These are phyloP conservation scores for Anoplophora glabripennis DNA, from an alignment of 1,140 invertebrate species.

Conservation along the genomic window DNA sequence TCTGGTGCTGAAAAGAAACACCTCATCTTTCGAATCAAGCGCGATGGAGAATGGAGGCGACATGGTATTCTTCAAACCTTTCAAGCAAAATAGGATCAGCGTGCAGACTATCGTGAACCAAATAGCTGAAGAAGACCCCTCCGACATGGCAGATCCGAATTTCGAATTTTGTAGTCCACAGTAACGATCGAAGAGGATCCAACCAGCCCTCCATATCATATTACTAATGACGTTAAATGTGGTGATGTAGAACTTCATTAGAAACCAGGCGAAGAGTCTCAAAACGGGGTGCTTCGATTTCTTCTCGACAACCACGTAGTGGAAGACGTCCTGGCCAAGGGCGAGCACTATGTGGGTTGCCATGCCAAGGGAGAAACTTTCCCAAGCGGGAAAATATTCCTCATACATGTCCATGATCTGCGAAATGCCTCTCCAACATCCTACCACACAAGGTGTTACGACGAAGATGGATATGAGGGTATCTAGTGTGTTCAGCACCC, in stretches of 20 bases:
- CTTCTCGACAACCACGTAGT: slow-evolving; percentile 37
- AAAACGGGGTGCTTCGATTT: not conserved
- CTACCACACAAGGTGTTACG: slow-evolving; percentile 61
- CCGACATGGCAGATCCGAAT: too few relatives aligned
- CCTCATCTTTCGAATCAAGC: not conserved
- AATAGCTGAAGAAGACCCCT: not conserved
- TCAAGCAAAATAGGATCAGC: not conserved
- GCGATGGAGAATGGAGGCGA: not conserved
- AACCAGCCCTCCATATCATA: slow-evolving; percentile 63
- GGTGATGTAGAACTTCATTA: slow-evolving; percentile 54
- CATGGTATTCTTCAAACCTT: not conserved
- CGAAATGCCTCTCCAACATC: slow-evolving; percentile 66
- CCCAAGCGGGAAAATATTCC: slow-evolving; percentile 51
- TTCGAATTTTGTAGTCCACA: not conserved
- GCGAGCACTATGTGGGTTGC: slow-evolving; percentile 51
- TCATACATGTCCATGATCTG: slow-evolving; percentile 58
- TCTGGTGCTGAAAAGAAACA: slow-evolving; percentile 4
- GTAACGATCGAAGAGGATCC: slow-evolving; percentile 59
- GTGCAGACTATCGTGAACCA: not conserved
- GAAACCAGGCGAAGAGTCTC: slow-evolving; percentile 2
- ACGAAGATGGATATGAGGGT: slow-evolving; percentile 60
- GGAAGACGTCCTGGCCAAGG: slow-evolving; percentile 54
- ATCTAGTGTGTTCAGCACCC: slow-evolving; percentile 63
- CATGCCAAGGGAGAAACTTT: slow-evolving; percentile 52
- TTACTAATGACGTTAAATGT: slow-evolving; percentile 57